Percentiles rank a stretch among this genome's conserved stretches.
Conservation (phyloP, 2,797 vertebrate genomes). For the Sebastes wilsoni region DNA sequence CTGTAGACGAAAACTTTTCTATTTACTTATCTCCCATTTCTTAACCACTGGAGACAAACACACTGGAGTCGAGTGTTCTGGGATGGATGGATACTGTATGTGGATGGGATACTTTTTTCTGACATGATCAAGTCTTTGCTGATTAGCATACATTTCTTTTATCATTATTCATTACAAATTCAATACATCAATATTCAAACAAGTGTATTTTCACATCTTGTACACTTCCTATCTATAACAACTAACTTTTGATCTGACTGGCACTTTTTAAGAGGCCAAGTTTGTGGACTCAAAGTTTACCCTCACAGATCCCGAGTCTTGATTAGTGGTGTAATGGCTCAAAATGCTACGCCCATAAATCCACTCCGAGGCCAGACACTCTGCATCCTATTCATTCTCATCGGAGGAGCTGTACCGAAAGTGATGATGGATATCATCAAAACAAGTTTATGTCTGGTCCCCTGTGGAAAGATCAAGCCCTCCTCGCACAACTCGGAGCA, state of each 20-base stretch:
- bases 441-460: constrained; percentile 29
- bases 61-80: background rate
- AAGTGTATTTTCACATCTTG: background rate
- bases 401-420: constrained; percentile 7
- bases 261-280: background rate
- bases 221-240: background rate
- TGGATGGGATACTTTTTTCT: background rate
- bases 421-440: constrained; percentile 39
- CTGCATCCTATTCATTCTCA: constrained; percentile 1
- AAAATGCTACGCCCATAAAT: background rate
- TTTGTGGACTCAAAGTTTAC: background rate
- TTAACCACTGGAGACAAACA: background rate
- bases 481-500: background rate
- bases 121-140: too few relatives aligned
- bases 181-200: background rate
- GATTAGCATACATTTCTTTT: too few relatives aligned
- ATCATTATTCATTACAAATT: background rate
- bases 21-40: too few relatives aligned
- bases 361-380: constrained; percentile 1
- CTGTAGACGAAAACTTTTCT: background rate
- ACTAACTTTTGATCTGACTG: background rate
- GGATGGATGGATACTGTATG: background rate
- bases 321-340: constrained; percentile 4
- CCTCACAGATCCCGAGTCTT: background rate
- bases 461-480: background rate